Evolutionary conservation across 2,797 vertebrate genomes (phyloP).

Genomic region (Propithecus perrieri): DNA sequence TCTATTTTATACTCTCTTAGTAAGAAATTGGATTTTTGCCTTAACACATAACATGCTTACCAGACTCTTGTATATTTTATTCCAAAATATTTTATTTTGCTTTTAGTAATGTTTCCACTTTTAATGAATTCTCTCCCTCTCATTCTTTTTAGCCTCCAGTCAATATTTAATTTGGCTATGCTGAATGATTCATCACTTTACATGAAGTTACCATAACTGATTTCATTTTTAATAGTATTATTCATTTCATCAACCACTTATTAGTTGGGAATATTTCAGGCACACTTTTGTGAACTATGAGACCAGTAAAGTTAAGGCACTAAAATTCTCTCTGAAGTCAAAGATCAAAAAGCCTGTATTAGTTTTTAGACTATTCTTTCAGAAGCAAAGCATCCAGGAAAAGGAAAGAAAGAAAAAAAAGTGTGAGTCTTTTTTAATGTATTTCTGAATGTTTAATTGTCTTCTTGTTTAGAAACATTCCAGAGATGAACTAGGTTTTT

Average conservation of each 20-base stretch:
- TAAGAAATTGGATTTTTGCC: conserved; percentile 69
- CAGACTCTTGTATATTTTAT: conserved; percentile 62
- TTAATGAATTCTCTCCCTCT: conserved; percentile 71
- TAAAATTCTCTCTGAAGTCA: conserved; percentile 72
- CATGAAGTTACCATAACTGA: conserved; percentile 51
- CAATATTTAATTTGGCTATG: conserved; percentile 68
- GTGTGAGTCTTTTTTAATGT: background rate
- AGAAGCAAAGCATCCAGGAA: conserved; percentile 35
- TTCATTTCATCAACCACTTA: conserved; percentile 66
- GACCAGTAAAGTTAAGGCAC: conserved; percentile 60
- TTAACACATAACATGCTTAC: conserved; percentile 45
- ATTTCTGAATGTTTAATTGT: conserved; percentile 31
- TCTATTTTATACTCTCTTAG: conserved; percentile 63
- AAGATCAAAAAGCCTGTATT: conserved; percentile 67
- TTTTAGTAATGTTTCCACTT: conserved; percentile 74
- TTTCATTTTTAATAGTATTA: conserved; percentile 71
- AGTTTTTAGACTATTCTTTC: conserved; percentile 61
- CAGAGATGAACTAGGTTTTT: background rate
- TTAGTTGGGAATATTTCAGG: conserved; percentile 56
- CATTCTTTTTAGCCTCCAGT: conserved; percentile 66
- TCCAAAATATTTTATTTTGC: conserved; percentile 61
- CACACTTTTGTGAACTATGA: conserved; percentile 50
- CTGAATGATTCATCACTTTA: conserved; percentile 58
- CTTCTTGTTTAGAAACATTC: conserved; percentile 4
- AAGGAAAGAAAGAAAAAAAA: background rate